Evolutionary conservation across 2,888 invertebrate genomes (phyloP), one percentile per base, ranked within the genome.

Genomic region (Artemia sinica): DNA sequence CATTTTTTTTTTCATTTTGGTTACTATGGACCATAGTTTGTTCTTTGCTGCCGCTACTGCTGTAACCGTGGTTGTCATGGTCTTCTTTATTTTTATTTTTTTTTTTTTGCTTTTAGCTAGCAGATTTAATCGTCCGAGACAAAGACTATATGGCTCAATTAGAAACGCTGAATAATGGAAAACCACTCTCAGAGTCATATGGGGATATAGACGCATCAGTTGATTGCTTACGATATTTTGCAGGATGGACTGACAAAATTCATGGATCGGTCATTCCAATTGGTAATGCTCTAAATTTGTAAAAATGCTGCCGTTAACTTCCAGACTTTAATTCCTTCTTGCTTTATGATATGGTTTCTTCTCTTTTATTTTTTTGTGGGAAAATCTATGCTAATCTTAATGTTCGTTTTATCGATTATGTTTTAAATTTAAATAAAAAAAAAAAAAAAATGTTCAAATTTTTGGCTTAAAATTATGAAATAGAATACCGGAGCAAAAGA

Each of bases 181-280:
- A 82, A 73, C 79, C 82, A 0, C 80, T 76, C 70, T 72, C 75
- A 66, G 75, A 78, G 28, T 76, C 82, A 9, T 78, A 77, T n/a
- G 73, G 72, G 11, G 79, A 80, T 70, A 72, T 79, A 14, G 71
- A 74, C 5, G 71, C 71, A 48, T 71, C 75, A 8, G 72, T 75
- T 8, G 73, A 73, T 49, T 72, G 74, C 5, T 67, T 80, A 8
- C 80, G 82, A 71, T 89, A 89, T 75, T 88, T 87, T 77, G 91
- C 89, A 70, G 91, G 91, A 50, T 90, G 86, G 85, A 85, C 87
- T 68, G 91, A 92, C 77, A 92, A 93, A 79, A 86, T 87, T 74
- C 86, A 87, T 74, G 92, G 92, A 14, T 85, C 86, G 73, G 89
- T 89, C 1, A 86, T 91, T 72, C 91, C 91, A 13, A 80, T 85